These are phyloP conservation scores for Panagrolaimus sp. DNA, from an alignment of 1,140 invertebrate genomes.

Conservation along the genomic window DNA sequence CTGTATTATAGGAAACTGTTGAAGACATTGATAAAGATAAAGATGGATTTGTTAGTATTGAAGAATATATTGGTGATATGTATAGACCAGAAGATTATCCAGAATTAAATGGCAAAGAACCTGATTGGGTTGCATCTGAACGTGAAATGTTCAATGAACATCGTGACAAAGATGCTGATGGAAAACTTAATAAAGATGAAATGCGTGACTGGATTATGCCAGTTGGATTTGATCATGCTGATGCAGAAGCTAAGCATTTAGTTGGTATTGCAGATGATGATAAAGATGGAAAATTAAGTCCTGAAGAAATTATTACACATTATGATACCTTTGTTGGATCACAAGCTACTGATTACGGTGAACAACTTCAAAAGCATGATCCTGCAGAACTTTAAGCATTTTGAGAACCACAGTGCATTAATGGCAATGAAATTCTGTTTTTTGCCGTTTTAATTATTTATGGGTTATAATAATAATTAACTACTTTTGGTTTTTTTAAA, in stretches of 20 bases:
- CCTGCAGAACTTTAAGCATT: constrained; percentile 54
- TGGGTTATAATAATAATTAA: not conserved
- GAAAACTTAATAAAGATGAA: constrained; percentile 79
- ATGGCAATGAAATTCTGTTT: constrained; percentile 6
- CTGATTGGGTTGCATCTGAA: constrained; percentile 91
- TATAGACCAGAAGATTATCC: constrained; percentile 67
- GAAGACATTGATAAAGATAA: constrained; percentile 95
- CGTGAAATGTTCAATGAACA: constrained; percentile 80
- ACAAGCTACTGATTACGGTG: constrained; percentile 96
- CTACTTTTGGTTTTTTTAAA: no score
- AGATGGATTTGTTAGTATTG: constrained; percentile 70
- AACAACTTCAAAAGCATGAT: constrained; percentile 84
- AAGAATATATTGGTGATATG: constrained; percentile 75
- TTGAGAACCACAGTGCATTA: not conserved
- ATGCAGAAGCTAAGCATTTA: constrained; percentile 87
- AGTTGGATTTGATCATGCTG: constrained; percentile 88
- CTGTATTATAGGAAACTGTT: constrained; percentile 71
- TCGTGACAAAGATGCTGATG: constrained; percentile 77
- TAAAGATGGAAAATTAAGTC: constrained; percentile 79
- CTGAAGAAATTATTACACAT: constrained; percentile 84
- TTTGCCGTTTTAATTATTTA: constrained; percentile 14
- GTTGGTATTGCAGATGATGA: constrained; percentile 85
- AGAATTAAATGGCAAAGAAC: constrained; percentile 70
- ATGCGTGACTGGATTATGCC: constrained; percentile 86
- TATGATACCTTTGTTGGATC: constrained; percentile 97